Evolutionary conservation across 2,113 vertebrate genomes (phyloP).

Genomic region (Oncorhynchus clarkii): DNA sequence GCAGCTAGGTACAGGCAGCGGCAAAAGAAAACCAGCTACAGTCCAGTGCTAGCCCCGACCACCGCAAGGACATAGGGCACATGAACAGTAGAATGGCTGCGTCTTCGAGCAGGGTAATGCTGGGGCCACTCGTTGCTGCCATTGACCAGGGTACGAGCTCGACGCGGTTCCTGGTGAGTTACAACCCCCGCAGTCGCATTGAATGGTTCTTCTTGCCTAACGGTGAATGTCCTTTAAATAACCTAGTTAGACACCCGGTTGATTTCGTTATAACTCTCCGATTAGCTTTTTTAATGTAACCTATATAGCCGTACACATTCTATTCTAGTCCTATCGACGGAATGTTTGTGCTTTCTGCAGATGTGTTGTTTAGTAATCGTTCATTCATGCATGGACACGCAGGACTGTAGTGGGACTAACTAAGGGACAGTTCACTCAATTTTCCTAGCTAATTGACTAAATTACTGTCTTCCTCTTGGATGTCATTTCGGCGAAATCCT

Average conservation of each 20-base stretch:
- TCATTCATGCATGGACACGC: no score
- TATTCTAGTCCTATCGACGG: background rate
- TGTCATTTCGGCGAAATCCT: no score
- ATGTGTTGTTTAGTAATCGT: background rate
- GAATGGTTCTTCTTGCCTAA: background rate
- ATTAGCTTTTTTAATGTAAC: background rate
- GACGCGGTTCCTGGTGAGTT: slow-evolving; percentile 89
- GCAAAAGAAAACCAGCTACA: background rate
- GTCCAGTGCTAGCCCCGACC: background rate
- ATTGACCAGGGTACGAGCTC: slow-evolving; percentile 97
- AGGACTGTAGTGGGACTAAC: no score
- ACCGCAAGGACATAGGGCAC: slow-evolving; percentile 10
- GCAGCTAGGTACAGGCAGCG: background rate
- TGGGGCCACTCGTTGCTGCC: slow-evolving; percentile 88
- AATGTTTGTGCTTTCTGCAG: background rate
- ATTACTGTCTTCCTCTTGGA: no score
- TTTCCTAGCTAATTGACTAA: no score
- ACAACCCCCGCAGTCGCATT: background rate
- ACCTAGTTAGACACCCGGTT: background rate
- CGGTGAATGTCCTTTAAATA: slow-evolving; percentile 5
- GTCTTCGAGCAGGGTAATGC: slow-evolving; percentile 73
- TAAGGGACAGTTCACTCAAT: no score
- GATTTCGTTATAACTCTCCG: background rate
- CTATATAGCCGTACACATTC: background rate
- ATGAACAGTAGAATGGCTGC: slow-evolving; percentile 83